Evolutionary conservation across 1,140 invertebrate genomes (phyloP), one percentile per base, ranked within the genome.

Genomic region (Cyclina sinensis): DNA sequence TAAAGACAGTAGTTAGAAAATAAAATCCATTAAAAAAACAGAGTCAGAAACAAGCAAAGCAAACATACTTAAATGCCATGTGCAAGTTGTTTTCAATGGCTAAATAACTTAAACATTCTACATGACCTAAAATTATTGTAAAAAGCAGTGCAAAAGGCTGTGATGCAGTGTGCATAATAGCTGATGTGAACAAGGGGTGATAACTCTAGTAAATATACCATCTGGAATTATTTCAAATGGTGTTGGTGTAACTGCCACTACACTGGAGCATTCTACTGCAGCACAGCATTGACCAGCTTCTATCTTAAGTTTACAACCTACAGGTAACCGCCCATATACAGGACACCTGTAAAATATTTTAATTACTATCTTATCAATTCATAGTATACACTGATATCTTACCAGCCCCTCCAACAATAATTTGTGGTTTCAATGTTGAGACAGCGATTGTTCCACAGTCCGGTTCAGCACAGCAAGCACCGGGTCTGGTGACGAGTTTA

Each of bases 401-500:
- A 92, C 91, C 82, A 4, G 80, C 76, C 0, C 89, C 91, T 21
- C 68, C 86, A 27, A 89, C 87, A 74, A 89, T 59, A 3, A 89
- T 68, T 5, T 74, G 80, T 1, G 57, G 30, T 59, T 80, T 86
- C 0, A 84, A 80, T 59, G 86, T 89, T 35, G 78, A 87, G 0
- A 89, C 85, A 35, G 82, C 59, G 32, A 76, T 16, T 68, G 78
- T 37, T 57, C 88, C 89, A 48, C 92, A 93, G 32, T 90, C 85
- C 5, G 89, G 91, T 37, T 79, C 68, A 21, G 70, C 87, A 59
- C 92, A 93, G 59, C 92, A 93, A n/a, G 90, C 54, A 12, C 90
- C 91, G 1, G 89, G 83, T 16, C 88, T 48, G 37, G 87, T 91
- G 48, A 87, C 89, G 46, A 91, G 59, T n/a, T 80, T 88, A 80